Conservation (phyloP, 2,113 vertebrate genomes). For the Castor canadensis region DNA sequence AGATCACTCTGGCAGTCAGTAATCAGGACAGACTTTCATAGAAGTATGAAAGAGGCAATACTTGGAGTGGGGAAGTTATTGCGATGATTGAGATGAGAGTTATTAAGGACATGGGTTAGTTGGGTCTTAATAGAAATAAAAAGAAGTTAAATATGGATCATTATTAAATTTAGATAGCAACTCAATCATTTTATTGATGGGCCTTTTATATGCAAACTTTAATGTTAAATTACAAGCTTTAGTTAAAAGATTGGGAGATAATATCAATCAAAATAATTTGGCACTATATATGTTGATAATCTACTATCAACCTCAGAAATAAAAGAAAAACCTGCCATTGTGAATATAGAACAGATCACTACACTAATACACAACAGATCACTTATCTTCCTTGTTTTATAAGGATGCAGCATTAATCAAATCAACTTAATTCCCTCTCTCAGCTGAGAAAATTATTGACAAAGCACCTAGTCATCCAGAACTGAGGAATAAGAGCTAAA, state of each 20-base stretch:
- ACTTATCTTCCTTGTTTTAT: neutral
- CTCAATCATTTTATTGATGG: neutral
- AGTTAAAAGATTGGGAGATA: slow-evolving; percentile 9
- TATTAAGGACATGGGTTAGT: neutral
- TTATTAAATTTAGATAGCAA: slow-evolving; percentile 13
- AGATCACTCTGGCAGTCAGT: neutral
- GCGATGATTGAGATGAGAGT: neutral
- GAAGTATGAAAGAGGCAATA: neutral
- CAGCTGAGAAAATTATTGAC: neutral
- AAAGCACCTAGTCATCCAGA: neutral
- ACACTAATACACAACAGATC: neutral
- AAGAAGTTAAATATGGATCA: neutral
- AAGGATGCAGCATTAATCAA: neutral
- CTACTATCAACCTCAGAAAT: neutral
- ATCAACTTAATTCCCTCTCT: neutral
- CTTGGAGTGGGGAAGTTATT: neutral
- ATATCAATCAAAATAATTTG: slow-evolving; percentile 15
- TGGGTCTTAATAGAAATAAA: neutral
- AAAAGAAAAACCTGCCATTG: neutral
- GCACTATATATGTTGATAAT: neutral
- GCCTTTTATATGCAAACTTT: neutral
- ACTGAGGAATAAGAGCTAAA: neutral
- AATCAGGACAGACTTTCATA: neutral
- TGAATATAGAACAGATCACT: neutral
- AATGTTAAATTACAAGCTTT: neutral